phyloP scores from a whole-genome alignment of 2,797 vertebrate genomes.

The Malurus leucopterus region DNA sequence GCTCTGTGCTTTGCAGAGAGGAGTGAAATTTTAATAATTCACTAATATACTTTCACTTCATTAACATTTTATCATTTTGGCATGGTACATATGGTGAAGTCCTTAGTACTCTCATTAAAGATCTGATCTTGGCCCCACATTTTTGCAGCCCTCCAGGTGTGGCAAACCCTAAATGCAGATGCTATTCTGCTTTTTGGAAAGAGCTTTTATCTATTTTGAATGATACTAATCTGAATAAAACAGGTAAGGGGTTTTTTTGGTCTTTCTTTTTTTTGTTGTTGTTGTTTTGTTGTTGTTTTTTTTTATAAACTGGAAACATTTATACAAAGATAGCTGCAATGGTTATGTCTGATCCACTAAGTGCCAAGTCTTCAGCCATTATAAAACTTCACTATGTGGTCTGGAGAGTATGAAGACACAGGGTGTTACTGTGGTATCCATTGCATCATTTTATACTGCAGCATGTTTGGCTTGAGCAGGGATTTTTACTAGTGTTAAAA shows the following conservation, averaged over 20 bases:
- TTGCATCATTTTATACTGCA: background rate
- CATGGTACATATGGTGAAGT: constrained; percentile 41
- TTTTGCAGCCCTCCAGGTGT: background rate
- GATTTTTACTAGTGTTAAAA: background rate
- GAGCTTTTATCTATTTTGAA: constrained; percentile 16
- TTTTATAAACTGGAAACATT: background rate
- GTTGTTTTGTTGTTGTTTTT: background rate
- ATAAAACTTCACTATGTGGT: accelerated
- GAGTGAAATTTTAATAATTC: constrained; percentile 56
- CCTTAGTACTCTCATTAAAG: constrained; percentile 38
- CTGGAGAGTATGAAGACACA: background rate
- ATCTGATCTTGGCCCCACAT: background rate
- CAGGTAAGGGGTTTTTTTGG: background rate
- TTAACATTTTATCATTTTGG: constrained; percentile 55
- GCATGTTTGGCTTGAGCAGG: background rate
- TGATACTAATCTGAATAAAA: constrained; percentile 10
- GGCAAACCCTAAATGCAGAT: background rate
- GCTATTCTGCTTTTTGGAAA: constrained; percentile 14
- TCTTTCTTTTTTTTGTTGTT: accelerated
- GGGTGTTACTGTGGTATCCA: background rate
- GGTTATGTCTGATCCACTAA: background rate
- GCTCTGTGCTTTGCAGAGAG: constrained; percentile 14
- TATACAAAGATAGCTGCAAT: background rate
- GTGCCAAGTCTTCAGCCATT: background rate
- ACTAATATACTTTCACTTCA: constrained; percentile 47